Conservation (phyloP, 2,888 invertebrate genomes). For the Lasius fuliginosus region DNA sequence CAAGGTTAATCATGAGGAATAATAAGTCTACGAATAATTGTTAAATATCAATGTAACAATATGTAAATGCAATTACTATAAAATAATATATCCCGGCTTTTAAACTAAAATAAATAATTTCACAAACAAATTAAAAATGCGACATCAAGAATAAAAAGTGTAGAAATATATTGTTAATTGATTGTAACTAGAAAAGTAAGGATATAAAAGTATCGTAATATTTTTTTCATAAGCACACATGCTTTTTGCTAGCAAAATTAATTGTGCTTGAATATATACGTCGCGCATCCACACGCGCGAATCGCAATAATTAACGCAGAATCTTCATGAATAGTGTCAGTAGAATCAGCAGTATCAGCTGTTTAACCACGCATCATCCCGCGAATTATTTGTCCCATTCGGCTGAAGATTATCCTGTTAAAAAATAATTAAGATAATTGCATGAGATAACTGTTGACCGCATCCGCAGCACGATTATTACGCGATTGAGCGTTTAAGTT, state of each 20-base stretch:
- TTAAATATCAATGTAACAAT: neutral
- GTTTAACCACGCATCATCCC: neutral
- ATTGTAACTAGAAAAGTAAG: neutral
- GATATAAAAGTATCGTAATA: neutral
- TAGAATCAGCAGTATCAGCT: neutral
- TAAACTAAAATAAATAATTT: neutral
- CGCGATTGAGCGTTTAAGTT: constrained; percentile 5
- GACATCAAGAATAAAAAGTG: neutral
- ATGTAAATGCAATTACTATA: constrained; percentile 13
- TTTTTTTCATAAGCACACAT: neutral
- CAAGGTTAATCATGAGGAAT: neutral
- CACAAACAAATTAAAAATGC: neutral
- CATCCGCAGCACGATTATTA: neutral
- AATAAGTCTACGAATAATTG: constrained; percentile 3
- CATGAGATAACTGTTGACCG: neutral
- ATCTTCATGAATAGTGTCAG: neutral
- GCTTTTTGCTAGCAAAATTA: neutral
- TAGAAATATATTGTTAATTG: neutral
- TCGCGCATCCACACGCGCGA: neutral
- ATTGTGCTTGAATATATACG: neutral
- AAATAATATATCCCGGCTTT: neutral
- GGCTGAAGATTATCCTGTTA: neutral
- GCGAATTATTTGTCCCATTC: neutral
- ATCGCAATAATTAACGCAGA: neutral
- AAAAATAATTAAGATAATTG: constrained; percentile 33